phyloP scores from a whole-genome alignment of 2,888 invertebrate species.

The Dasysyrphus tricinctus region DNA sequence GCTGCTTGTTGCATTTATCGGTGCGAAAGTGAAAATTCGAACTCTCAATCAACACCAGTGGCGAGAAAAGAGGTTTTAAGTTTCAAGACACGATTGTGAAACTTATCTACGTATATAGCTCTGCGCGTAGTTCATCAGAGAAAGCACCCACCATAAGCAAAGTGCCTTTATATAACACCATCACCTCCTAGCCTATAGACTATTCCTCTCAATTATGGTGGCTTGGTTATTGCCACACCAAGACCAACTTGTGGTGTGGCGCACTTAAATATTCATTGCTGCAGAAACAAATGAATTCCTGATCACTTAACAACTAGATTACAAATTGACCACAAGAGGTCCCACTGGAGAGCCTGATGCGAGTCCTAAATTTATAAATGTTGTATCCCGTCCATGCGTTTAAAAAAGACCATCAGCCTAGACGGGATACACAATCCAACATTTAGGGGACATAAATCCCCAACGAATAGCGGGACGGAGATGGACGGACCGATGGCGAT shows the following conservation, averaged over 20 bases:
- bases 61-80: constrained; percentile 56
- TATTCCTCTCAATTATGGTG: not conserved
- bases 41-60: constrained; percentile 71
- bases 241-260: not conserved
- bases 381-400: constrained; percentile 34
- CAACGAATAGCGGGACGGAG: constrained; percentile 13
- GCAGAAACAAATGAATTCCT: constrained; percentile 71
- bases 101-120: constrained; percentile 26
- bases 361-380: constrained; percentile 49
- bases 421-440: constrained; percentile 44
- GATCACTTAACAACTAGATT: constrained; percentile 71
- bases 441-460: constrained; percentile 67
- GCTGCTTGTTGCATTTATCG: constrained; percentile 16
- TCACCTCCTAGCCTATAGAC: not conserved
- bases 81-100: constrained; percentile 58
- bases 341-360: constrained; percentile 9
- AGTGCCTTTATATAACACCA: not conserved
- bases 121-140: constrained; percentile 7
- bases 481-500: not conserved
- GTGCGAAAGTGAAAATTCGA: constrained; percentile 69
- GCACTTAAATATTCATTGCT: constrained; percentile 58
- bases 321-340: constrained; percentile 68
- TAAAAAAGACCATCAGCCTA: constrained; percentile 34
- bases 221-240: not conserved
- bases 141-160: constrained; percentile 37